phyloP scores from a whole-genome alignment of 2,113 vertebrate species.

The Protobothrops mucrosquamatus region DNA sequence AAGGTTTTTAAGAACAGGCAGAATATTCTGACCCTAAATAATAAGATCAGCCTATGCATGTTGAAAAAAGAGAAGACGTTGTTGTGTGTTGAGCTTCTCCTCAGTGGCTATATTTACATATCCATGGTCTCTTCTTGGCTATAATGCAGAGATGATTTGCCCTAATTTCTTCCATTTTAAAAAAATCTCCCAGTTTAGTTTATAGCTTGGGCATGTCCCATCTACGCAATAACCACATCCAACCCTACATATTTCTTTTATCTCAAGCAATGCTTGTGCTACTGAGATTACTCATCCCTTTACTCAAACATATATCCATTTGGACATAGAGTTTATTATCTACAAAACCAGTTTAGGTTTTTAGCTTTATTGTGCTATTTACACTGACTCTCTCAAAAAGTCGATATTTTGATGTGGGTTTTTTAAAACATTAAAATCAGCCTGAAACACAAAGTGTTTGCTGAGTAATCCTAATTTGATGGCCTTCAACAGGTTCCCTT shows the following conservation, averaged over 20 bases:
- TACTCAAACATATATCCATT: neutral
- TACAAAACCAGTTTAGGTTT: neutral
- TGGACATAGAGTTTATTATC: neutral
- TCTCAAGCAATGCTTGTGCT: neutral
- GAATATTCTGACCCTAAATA: neutral
- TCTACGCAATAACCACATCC: neutral
- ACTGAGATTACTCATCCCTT: neutral
- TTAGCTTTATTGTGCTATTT: neutral
- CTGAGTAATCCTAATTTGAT: neutral
- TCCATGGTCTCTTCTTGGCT: neutral
- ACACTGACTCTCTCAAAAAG: neutral
- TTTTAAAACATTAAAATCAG: neutral
- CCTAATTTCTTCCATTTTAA: neutral
- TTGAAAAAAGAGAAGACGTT: neutral
- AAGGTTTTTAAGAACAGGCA: neutral
- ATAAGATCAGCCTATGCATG: neutral
- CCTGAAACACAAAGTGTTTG: neutral
- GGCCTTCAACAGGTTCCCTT: neutral
- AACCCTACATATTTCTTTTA: neutral
- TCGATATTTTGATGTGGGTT: neutral
- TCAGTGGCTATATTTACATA: neutral
- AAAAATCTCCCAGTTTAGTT: neutral
- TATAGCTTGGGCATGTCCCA: neutral
- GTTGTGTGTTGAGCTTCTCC: neutral
- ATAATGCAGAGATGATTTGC: neutral